Evolutionary conservation across 2,797 vertebrate genomes (phyloP), one percentile per base, ranked within the genome.

Genomic region (Gadopsis marmoratus): DNA sequence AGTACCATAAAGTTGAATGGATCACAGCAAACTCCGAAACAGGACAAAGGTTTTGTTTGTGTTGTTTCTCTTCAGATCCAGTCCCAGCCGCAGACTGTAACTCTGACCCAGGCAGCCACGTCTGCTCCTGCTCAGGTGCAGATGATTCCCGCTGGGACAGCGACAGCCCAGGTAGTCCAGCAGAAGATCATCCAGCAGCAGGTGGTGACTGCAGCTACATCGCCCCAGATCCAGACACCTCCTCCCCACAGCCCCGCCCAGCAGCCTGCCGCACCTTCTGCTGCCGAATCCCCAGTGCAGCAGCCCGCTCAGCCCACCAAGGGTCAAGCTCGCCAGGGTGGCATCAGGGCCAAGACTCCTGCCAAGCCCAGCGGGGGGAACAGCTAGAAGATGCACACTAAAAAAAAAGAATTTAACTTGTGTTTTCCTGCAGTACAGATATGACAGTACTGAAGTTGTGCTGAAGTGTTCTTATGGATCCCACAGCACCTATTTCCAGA

Each of bases 111-210:
- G 93, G 90, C 95, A 0, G 92, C 90, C 50, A 69, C 93, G 2
- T 92, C 96, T 0, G 91, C 95, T 4, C 95, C 96, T 1, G 90
- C 96, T 76, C 97, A 97, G 89, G 95, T 98, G 55, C 97, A 97
- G 92, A 96, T 97, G 93, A 96, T 98, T 73, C 87, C 97, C 0
- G 88, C 96, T 0, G 96, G 95, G 41, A 92, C 96, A 0, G 82
- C 95, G 0, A 79, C 96, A 0, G 92, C 96, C 16, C 97, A 97
- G 83, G 96, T 96, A 0, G 95, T 97, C 59, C 97, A 97, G 82
- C 97, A 97, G 92, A 97, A 98, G 65, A 95, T 97, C 47, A 53
- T 95, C 39, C 97, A 96, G 81, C 96, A 97, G 89, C 97, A 97
- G 88, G 96, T 96, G 0, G 96, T 96, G 67, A 93, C 95, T 0